Evolutionary conservation across 1,140 invertebrate genomes (phyloP).

Genomic region (Latrodectus geometricus): DNA sequence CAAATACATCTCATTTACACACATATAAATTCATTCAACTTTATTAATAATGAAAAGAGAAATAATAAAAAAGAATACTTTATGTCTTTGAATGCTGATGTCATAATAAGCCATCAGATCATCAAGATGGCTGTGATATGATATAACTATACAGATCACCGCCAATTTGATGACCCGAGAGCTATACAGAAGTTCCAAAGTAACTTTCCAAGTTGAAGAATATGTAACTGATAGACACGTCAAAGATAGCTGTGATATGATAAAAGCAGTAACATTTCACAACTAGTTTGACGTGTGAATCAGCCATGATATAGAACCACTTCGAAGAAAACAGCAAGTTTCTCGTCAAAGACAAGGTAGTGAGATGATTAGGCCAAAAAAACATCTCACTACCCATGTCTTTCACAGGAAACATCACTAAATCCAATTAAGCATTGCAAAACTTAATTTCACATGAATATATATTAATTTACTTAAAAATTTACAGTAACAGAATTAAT

Average conservation of each 20-base stretch:
- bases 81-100: too few relatives aligned
- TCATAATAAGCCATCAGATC: constrained; percentile 59
- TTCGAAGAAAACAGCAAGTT: not conserved
- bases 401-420: constrained; percentile 69
- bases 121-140: constrained; percentile 71
- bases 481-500: too few relatives aligned
- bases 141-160: constrained; percentile 66
- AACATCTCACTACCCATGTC: constrained; percentile 75
- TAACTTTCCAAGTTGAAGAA: not conserved
- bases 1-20: too few relatives aligned
- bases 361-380: constrained; percentile 67
- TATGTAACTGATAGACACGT: constrained; percentile 31
- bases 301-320: not conserved
- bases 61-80: too few relatives aligned
- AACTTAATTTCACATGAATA: too few relatives aligned
- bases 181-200: not conserved
- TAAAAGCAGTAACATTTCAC: constrained; percentile 54
- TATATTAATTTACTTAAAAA: too few relatives aligned
- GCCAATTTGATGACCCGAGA: constrained; percentile 65
- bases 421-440: not conserved
- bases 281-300: constrained; percentile 54
- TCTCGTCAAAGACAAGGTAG: constrained; percentile 73
- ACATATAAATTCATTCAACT: too few relatives aligned
- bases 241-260: constrained; percentile 64
- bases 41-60: too few relatives aligned